A percentile compares a stretch with the other conserved stretches of the same genome.
Evolutionary conservation across 2,797 vertebrate species (phyloP).

Genomic region (Neopelma chrysocephalum): DNA sequence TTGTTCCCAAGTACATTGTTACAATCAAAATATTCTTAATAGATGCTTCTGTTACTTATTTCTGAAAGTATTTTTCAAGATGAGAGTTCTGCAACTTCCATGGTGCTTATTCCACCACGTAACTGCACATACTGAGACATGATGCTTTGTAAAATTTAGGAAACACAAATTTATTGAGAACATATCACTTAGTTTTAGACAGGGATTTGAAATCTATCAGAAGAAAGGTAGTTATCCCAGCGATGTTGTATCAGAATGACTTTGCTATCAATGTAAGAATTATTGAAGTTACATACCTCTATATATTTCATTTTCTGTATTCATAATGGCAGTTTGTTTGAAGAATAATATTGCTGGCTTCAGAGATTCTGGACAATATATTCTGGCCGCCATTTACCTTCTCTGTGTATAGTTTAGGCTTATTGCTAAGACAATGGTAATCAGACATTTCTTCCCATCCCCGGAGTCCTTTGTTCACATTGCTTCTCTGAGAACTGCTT

Average conservation of each 20-base stretch:
- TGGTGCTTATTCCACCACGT: neutral
- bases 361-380: neutral
- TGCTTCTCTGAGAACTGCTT: neutral
- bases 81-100: neutral
- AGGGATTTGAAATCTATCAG: neutral
- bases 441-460: neutral
- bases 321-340: neutral
- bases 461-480: neutral
- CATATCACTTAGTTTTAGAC: neutral
- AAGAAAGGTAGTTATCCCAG: neutral
- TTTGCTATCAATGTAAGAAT: neutral
- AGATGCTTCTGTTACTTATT: neutral
- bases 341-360: neutral
- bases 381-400: neutral
- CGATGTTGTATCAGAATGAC: neutral
- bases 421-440: neutral
- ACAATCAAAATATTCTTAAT: neutral
- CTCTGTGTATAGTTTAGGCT: neutral
- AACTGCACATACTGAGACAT: neutral
- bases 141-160: neutral
- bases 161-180: neutral
- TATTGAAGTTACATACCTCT: neutral
- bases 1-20: neutral
- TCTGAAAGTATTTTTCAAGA: neutral
- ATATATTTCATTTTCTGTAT: neutral